Conservation (phyloP, 64 coral and sea anemone species). For the Astreopora myriophthalma region DNA sequence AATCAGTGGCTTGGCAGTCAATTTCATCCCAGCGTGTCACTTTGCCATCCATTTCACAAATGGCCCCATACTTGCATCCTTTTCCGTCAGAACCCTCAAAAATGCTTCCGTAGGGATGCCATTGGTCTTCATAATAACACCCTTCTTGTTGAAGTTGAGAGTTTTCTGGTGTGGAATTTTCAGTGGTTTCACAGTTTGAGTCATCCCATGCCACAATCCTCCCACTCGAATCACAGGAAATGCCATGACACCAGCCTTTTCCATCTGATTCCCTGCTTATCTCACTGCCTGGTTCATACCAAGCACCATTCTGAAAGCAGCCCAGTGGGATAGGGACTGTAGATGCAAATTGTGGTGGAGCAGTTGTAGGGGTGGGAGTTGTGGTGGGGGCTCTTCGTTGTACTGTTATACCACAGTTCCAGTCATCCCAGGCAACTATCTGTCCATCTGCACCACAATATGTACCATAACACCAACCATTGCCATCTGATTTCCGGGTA, state of each 20-base stretch:
- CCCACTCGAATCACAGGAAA: slow-evolving; percentile 20
- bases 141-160: not conserved
- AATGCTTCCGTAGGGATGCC: slow-evolving; percentile 1
- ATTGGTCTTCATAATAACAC: slow-evolving; percentile 27
- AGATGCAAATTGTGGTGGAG: not conserved
- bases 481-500: not conserved
- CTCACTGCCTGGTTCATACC: slow-evolving; percentile 41
- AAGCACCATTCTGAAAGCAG: slow-evolving; percentile 70
- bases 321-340: not conserved
- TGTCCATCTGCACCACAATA: not conserved
- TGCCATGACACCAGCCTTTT: slow-evolving; percentile 67
- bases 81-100: not conserved
- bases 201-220: slow-evolving; percentile 61
- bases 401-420: not conserved
- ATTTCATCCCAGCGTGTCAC: slow-evolving; percentile 43
- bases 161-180: no score
- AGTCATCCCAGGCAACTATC: slow-evolving; percentile 9
- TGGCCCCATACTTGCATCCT: slow-evolving; percentile 27
- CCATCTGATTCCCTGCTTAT: slow-evolving; percentile 54
- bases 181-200: not conserved
- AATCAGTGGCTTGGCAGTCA: not conserved
- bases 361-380: not conserved
- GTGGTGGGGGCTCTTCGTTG: not conserved
- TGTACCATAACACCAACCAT: not conserved
- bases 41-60: slow-evolving; percentile 12